These are phyloP conservation scores for Bombus sylvicola DNA, from an alignment of 1,140 invertebrate species.

Conservation along the genomic window DNA sequence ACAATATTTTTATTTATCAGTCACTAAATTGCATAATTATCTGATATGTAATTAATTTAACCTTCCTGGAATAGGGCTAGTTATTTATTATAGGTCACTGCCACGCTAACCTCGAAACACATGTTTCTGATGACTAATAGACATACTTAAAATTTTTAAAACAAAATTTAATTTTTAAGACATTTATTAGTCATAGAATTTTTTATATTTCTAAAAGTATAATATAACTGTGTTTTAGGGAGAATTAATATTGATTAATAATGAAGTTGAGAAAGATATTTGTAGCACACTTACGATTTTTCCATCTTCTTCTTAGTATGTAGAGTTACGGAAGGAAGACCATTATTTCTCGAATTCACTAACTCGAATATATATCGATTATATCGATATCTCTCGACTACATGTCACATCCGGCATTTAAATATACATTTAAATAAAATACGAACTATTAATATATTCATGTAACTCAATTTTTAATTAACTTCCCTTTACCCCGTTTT, in stretches of 20 bases:
- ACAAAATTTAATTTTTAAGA: neutral
- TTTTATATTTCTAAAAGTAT: neutral
- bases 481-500: too few species aligned
- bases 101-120: conserved; percentile 10
- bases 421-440: conserved; percentile 5
- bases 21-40: too few species aligned
- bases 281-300: conserved; percentile 56
- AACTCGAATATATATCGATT: neutral
- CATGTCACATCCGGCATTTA: conserved; percentile 11
- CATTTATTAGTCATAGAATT: neutral
- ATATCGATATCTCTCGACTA: conserved; percentile 12
- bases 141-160: neutral
- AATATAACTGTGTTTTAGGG: neutral
- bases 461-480: neutral
- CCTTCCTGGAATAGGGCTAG: neutral
- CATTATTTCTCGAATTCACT: neutral
- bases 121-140: neutral
- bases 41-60: neutral
- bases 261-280: neutral
- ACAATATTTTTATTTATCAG: neutral
- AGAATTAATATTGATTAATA: neutral
- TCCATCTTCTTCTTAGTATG: conserved; percentile 57
- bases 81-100: neutral
- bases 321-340: conserved; percentile 63
- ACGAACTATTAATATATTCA: neutral